phyloP scores from a whole-genome alignment of 2,888 invertebrate species.

The Lapara coniferarum region DNA sequence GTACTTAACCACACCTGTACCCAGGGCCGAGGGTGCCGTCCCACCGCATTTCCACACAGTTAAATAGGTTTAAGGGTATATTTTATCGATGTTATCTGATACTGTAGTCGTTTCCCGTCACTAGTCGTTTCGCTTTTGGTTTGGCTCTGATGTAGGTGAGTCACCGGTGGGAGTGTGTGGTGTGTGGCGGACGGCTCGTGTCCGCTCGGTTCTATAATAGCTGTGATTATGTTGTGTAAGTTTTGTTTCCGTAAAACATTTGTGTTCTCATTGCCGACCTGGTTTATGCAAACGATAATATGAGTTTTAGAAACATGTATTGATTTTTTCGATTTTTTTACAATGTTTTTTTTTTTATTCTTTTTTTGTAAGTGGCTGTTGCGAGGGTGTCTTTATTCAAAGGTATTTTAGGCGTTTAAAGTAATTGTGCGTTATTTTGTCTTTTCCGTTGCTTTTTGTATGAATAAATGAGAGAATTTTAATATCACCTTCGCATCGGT shows the following conservation, averaged over 20 bases:
- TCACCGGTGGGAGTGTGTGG: too few species aligned
- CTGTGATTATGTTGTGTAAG: conserved; percentile 45
- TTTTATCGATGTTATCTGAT: conserved; percentile 21
- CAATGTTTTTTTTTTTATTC: conserved; percentile 44
- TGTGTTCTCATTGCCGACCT: conserved; percentile 40
- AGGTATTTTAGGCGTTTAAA: neutral
- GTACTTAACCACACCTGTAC: too few species aligned
- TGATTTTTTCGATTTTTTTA: conserved; percentile 57
- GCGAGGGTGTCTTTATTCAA: neutral
- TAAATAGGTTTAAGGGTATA: conserved; percentile 14
- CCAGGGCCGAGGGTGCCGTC: neutral
- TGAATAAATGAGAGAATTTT: too few species aligned
- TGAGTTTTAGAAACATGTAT: conserved; percentile 51
- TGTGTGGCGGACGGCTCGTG: neutral
- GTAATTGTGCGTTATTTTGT: neutral
- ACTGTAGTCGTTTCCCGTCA: conserved; percentile 15
- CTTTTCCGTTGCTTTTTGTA: too few species aligned
- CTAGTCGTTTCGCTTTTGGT: conserved; percentile 1
- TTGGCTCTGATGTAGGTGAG: neutral
- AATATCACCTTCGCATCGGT: neutral
- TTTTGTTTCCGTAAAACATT: conserved; percentile 31
- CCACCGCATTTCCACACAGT: conserved; percentile 2
- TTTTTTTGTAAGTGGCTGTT: neutral
- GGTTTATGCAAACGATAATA: conserved; percentile 6
- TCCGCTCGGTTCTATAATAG: conserved; percentile 27